Percentiles rank a stretch among this genome's conserved stretches.
Conservation (phyloP, 1,140 invertebrate genomes). For the Drosophila novamexicana region DNA sequence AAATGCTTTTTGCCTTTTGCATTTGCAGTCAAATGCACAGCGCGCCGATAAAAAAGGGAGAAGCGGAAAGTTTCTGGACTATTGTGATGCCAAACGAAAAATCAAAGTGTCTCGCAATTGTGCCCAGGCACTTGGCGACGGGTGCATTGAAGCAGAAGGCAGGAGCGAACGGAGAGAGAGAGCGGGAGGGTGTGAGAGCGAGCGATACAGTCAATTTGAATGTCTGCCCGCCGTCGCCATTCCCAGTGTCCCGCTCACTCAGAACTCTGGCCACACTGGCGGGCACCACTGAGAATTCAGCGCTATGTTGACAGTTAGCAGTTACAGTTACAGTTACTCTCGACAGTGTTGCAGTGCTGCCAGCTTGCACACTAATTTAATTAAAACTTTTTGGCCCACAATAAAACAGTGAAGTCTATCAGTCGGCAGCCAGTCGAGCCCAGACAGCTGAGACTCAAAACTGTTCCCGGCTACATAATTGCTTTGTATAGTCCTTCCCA, state of each 20-base stretch:
- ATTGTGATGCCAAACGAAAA: constrained; percentile 61
- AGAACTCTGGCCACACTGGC: constrained; percentile 42
- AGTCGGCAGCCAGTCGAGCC: constrained; percentile 13
- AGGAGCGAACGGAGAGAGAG: constrained; percentile 8
- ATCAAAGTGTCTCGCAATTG: constrained; percentile 78
- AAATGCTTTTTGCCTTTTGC: constrained; percentile 73
- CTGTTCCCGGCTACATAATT: constrained; percentile 21
- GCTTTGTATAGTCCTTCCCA: constrained; percentile 17
- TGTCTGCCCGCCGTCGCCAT: constrained; percentile 14
- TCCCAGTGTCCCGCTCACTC: not conserved
- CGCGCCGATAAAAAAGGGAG: constrained; percentile 44
- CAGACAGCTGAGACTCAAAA: constrained; percentile 36
- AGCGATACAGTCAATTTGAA: constrained; percentile 56
- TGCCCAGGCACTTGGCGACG: constrained; percentile 55
- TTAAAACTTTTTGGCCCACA: constrained; percentile 62
- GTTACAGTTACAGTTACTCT: constrained; percentile 43
- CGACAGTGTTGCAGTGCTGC: constrained; percentile 19
- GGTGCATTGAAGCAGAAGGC: constrained; percentile 59
- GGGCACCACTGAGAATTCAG: constrained; percentile 52
- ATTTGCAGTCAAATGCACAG: constrained; percentile 54
- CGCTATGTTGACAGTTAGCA: constrained; percentile 68
- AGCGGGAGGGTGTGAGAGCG: constrained; percentile 14
- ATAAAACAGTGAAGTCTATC: constrained; percentile 54
- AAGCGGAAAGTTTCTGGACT: constrained; percentile 56
- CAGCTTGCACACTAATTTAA: constrained; percentile 69